Evolutionary conservation across 2,113 vertebrate genomes (phyloP).

Genomic region (Gallinago jamesoni): DNA sequence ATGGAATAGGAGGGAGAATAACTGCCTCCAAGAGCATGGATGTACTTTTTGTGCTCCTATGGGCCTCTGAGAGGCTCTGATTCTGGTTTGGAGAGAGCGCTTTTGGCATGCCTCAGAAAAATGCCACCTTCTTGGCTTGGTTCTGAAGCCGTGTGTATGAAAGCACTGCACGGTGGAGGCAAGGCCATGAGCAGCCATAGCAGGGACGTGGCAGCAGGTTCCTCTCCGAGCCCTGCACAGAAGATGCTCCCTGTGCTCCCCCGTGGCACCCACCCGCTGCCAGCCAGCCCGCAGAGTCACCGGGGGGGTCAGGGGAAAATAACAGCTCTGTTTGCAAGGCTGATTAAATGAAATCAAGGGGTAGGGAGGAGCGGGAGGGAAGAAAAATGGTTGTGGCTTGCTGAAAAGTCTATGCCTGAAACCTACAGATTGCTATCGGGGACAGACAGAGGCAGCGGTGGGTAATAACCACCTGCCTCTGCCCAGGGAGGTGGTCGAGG

Average conservation of each 20-base stretch:
- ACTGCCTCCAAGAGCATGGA: neutral
- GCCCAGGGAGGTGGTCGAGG: too few species aligned
- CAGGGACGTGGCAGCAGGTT: neutral
- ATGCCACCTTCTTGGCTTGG: neutral
- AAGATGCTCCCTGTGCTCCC: neutral
- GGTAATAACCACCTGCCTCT: neutral
- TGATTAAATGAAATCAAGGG: neutral
- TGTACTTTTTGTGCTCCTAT: neutral
- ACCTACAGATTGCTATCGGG: neutral
- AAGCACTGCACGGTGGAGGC: neutral
- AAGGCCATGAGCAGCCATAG: rapidly evolving
- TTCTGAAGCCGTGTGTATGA: neutral
- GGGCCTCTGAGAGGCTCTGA: neutral
- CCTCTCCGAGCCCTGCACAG: rapidly evolving
- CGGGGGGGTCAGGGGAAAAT: neutral
- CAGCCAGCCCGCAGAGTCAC: neutral
- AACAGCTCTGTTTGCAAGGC: neutral
- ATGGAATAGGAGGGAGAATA: neutral
- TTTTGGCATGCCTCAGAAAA: neutral
- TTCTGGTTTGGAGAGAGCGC: neutral
- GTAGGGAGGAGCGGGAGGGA: neutral
- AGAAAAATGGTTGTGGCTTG: neutral
- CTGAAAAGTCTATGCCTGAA: neutral
- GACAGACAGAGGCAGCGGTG: neutral
- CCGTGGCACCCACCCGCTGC: neutral